Evolutionary conservation across 2,113 vertebrate species (phyloP), one percentile per base, ranked within the genome.

Genomic region (Jacana jacana): DNA sequence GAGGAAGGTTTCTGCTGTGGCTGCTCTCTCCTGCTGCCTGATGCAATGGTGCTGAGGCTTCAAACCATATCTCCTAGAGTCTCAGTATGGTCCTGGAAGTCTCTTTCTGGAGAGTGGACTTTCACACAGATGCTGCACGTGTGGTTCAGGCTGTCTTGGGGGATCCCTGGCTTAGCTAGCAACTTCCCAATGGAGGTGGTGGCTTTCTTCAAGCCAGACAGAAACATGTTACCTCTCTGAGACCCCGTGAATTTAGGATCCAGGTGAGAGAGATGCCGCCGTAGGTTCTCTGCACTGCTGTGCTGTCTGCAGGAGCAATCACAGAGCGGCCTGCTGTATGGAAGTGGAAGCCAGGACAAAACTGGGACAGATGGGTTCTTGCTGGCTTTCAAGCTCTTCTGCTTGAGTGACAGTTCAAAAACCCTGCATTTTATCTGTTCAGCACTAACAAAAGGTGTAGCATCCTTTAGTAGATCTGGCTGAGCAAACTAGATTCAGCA

Each of bases 91-190:
- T 24, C 48, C 39, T 72, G 58, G 37, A 66, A 78, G 54, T 70
- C 33, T n/a, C 1, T 52, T 86, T 57, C 54, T 57, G 64, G 27
- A 63, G 24, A 1, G 1, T 63, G 65, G 42, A 73, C 37, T 70
- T 88, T 17, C 4, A 19, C 9, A 3, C 44, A 40, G 64, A 54
- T 13, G 3, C 33, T 5, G 22, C 1, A 0, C 2, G 1, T 52
- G 30, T 65, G 8, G n/a, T 54, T 86, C 31, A 63, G 24, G 24
- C 37, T 44, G 31, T 35, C 13, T 23, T 46, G 18, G 23, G 27
- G 6, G 37, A 66, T 72, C 68, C 13, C 17, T 69, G 75, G 52
- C 27, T 44, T 60, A 20, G 24, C 57, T 30, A 33, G 22, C n/a
- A 73, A 27, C 40, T 22, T 92, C 12, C 24, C 0, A 0, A 19